Base-by-base conservation (phyloP, 1,140 invertebrate species). In the Palaemon carinicauda region DNA sequence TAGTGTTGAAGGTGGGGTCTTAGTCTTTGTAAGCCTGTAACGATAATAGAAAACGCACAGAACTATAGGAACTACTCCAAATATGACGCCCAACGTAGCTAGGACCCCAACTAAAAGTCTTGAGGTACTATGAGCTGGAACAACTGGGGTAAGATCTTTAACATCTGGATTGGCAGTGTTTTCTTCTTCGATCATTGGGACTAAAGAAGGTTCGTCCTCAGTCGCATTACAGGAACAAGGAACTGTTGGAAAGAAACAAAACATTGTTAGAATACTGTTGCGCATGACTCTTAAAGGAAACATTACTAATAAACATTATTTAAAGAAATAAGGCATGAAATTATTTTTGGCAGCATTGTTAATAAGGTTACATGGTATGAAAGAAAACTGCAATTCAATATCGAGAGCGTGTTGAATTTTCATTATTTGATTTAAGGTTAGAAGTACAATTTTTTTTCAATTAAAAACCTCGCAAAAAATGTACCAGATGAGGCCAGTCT, bases 171-270 rank as follows among this genome's bases (percentile, higher is more conserved):
- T 41, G 3, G 41, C 41, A 3, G 41, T 41, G 41, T 41, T 41
- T 7, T 41, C 41, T 41, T 41, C 41, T 41, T 41, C 41, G 12
- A 41, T 41, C 41, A 41, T 41, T 12, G 41, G 41, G 1, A 41
- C 41, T 7, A 41, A 41, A 9, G 41, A 41, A 12, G 74, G 69
- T 51, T 82, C 82, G 51, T 88, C 87, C 19, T 51, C 41, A 12
- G 81, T 80, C 24, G 83, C 12, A 60, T 87, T 87, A 54, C 88
- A 89, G 12, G 78, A 31, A 80, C 88, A 89, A n/a, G 85, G 75
- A 69, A 69, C 65, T 69, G 65, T 10, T 9, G 24, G 24, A 10
- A 24, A 15, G 29, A 17, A 69, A n/a, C 7, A 21, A 27, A 17
- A 69, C 33, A 69, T 9, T 69, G 65, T 27, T 15, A 3, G 17